Base-by-base conservation (phyloP, 2,888 invertebrate species). In the Petrolisthes cinctipes region DNA sequence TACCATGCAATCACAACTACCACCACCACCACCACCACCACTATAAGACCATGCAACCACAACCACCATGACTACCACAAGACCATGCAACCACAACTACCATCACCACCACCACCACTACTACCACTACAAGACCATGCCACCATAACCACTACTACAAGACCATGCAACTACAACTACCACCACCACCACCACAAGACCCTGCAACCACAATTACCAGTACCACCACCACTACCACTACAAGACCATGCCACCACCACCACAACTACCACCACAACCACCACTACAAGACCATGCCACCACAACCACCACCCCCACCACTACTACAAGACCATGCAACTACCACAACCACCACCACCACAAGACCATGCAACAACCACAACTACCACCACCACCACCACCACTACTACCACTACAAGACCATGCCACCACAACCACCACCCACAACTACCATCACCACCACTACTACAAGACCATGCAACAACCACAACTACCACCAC, bases 371-470 rank as follows among this genome's bases (percentile, higher is more conserved):
- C 71, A 7, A 82, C 23, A 57, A 7, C 11, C 23, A 37, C 23
- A 56, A 23, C n/a, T n/a, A 73, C 5, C 73, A 23, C 5, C 11
- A 23, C 66, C 11, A n/a, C 51, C 37, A 51, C 76, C 14, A 61
- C 14, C 61, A 9, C 61, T 61, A n/a, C n/a, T n/a, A n/a, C n/a
- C n/a, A n/a, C n/a, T n/a, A n/a, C n/a, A n/a, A 71, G 5, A 5
- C 71, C 71, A 71, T n/a, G 71, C n/a, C 5, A 71, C 71, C 71
- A 9, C 11, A 5, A 71, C 17, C 71, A n/a, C 17, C n/a, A 5
- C 71, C 71, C 11, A 14, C 71, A 71, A 14, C 71, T 71, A 71
- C 71, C 71, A 71, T 71, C 11, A 71, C 80, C 80, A 54, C 20
- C 20, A n/a, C 51, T 56, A 80, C 80, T n/a, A n/a, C n/a, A n/a